A percentile compares a stretch with the other conserved stretches of the same genome.
Conservation (phyloP, 2,113 vertebrate species). For the Falcunculus frontatus region DNA sequence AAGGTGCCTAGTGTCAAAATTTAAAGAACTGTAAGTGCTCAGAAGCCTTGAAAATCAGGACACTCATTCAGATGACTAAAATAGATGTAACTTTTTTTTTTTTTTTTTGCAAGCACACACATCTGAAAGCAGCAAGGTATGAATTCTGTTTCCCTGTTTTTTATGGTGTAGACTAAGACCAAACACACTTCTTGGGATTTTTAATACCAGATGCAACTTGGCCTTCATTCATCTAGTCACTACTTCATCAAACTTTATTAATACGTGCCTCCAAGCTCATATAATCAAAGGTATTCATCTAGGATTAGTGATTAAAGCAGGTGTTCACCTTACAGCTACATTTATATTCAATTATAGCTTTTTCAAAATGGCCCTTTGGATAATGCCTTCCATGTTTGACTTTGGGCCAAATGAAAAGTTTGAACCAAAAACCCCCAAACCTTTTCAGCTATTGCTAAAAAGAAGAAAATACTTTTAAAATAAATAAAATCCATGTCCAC, state of each 20-base stretch:
- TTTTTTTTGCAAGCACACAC: background rate
- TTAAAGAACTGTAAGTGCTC: background rate
- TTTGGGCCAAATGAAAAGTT: background rate
- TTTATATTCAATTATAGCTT: background rate
- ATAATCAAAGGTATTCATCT: background rate
- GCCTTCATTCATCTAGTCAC: background rate
- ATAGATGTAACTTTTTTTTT: background rate
- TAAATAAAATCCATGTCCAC: background rate
- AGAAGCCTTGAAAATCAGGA: conserved; percentile 40
- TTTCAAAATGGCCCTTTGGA: background rate
- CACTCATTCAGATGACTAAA: conserved; percentile 31
- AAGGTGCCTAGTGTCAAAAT: conserved; percentile 6
- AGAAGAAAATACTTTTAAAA: background rate
- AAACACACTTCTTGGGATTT: background rate
- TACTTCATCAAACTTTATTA: background rate
- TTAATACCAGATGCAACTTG: background rate
- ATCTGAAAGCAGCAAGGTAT: background rate
- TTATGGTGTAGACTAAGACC: background rate
- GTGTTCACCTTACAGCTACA: background rate
- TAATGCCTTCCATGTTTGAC: background rate
- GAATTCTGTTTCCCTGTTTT: background rate
- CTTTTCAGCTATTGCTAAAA: background rate
- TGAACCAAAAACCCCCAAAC: background rate
- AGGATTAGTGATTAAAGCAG: background rate
- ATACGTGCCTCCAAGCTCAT: background rate